Conservation (phyloP, 2,113 vertebrate genomes). For the Pachycephala philippinensis region DNA sequence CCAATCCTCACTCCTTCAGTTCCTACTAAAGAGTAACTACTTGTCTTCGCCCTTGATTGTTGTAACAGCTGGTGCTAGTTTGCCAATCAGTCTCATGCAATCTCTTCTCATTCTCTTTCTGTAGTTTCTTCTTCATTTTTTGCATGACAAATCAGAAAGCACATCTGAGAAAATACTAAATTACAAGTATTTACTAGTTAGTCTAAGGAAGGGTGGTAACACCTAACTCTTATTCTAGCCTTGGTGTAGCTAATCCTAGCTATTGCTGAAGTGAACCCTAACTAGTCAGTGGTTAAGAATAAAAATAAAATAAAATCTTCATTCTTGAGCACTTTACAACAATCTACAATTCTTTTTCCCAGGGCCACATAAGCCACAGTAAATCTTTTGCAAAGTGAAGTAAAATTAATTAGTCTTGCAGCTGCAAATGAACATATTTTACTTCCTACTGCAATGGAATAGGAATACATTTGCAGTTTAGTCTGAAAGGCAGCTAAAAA, state of each 20-base stretch:
- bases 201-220: not conserved
- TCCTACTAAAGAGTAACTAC: not conserved
- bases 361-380: not conserved
- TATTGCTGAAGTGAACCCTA: not conserved
- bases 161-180: not conserved
- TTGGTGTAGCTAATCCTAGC: not conserved
- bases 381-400: constrained; percentile 29
- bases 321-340: not conserved
- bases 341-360: not conserved
- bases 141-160: not conserved
- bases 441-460: not conserved
- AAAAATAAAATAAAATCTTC: not conserved
- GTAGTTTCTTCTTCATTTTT: not conserved
- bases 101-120: not conserved
- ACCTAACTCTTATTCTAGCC: not conserved
- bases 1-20: not conserved
- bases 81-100: not conserved
- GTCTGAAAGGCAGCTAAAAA: constrained; percentile 16
- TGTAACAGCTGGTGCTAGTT: not conserved
- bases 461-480: not conserved
- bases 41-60: not conserved
- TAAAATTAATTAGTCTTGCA: constrained; percentile 39
- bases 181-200: not conserved
- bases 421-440: constrained; percentile 23
- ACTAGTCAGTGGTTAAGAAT: not conserved